Evolutionary conservation across 2,888 invertebrate species (phyloP).

Genomic region (Andrena hattorfiana): DNA sequence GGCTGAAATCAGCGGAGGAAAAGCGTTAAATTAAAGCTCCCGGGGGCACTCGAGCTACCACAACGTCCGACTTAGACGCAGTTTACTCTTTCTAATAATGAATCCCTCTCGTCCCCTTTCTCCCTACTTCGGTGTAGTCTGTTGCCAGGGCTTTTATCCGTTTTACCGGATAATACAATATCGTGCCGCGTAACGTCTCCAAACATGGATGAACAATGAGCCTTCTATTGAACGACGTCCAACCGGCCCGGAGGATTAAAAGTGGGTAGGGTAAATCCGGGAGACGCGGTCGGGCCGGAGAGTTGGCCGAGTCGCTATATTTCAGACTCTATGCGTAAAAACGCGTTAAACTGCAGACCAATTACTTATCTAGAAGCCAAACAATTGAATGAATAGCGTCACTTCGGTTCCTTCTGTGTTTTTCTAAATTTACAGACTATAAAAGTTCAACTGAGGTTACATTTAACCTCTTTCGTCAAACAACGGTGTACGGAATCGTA

Average conservation of each 20-base stretch:
- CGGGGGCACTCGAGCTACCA: constrained; percentile 43
- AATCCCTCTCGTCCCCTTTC: not conserved
- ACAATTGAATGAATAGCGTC: too few relatives aligned
- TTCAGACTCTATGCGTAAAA: too few relatives aligned
- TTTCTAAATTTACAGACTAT: too few relatives aligned
- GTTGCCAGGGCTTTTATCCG: not conserved
- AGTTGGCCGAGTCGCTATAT: too few relatives aligned
- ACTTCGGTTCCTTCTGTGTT: too few relatives aligned
- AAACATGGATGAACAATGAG: not conserved
- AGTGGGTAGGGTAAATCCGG: too few relatives aligned
- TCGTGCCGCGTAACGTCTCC: not conserved
- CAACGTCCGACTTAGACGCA: constrained; percentile 55
- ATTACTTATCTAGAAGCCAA: too few relatives aligned
- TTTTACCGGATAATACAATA: constrained; percentile 29
- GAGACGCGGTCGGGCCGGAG: too few relatives aligned
- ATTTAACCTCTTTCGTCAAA: too few relatives aligned
- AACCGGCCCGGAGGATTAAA: not conserved
- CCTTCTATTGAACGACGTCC: not conserved
- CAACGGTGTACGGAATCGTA: too few relatives aligned
- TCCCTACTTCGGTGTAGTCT: not conserved
- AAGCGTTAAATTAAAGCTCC: constrained; percentile 67
- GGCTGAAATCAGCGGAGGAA: constrained; percentile 65
- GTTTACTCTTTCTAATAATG: constrained; percentile 62
- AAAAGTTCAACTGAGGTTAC: too few relatives aligned
- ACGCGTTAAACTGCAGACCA: too few relatives aligned